These are phyloP conservation scores for Orthonevra nobilis DNA, from an alignment of 2,888 invertebrate genomes.

Conservation along the genomic window DNA sequence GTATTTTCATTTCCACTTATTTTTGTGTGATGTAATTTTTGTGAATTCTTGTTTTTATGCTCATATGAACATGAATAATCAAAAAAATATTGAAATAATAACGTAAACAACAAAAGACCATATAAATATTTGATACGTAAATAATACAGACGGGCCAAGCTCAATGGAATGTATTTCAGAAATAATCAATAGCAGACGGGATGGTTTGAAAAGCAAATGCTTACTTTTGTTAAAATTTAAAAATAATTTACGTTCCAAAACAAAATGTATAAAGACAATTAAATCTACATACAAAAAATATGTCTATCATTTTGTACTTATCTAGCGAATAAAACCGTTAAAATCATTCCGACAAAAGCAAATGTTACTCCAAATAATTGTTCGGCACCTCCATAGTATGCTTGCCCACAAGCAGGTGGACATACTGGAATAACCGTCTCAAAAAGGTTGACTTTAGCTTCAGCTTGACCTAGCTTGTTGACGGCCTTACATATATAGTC, in stretches of 20 bases:
- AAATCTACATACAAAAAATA: constrained; percentile 23
- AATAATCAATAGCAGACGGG: no score
- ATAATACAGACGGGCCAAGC: constrained; percentile 50
- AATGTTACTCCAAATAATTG: constrained; percentile 79
- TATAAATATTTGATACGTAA: neutral
- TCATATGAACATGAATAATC: no score
- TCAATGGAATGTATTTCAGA: constrained; percentile 32
- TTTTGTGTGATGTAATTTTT: constrained; percentile 49
- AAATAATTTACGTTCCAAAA: constrained; percentile 35
- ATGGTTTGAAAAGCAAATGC: no score
- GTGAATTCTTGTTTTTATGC: constrained; percentile 17
- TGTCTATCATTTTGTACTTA: constrained; percentile 73
- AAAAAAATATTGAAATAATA: neutral
- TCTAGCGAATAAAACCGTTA: constrained; percentile 80
- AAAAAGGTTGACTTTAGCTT: constrained; percentile 89
- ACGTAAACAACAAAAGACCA: constrained; percentile 12
- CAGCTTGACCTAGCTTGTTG: constrained; percentile 92
- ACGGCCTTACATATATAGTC: constrained; percentile 92
- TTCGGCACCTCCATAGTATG: constrained; percentile 78
- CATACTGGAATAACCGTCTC: constrained; percentile 96
- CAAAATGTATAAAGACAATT: constrained; percentile 26
- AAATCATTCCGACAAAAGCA: constrained; percentile 81
- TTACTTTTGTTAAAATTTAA: constrained; percentile 18
- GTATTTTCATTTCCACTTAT: neutral
- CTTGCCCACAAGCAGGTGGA: constrained; percentile 90